Evolutionary conservation across 2,888 invertebrate genomes (phyloP).

Genomic region (Fragum sueziense): DNA sequence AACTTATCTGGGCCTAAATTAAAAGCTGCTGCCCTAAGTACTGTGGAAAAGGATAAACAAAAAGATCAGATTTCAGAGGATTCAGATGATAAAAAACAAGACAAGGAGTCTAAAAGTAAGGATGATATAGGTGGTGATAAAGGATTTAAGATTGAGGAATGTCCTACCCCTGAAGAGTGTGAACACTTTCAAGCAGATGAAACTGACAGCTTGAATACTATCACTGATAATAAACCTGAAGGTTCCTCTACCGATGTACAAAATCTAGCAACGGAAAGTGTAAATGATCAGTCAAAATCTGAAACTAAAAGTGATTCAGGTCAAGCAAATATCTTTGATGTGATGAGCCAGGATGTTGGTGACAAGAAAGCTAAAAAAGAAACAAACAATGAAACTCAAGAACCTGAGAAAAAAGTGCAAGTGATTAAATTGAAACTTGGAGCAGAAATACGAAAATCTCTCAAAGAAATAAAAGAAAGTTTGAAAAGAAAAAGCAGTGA

Average conservation of each 20-base stretch:
- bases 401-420: conserved; percentile 19
- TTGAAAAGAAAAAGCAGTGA: conserved; percentile 8
- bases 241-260: neutral
- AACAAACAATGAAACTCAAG: neutral
- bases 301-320: neutral
- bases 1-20: conserved; percentile 40
- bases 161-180: neutral
- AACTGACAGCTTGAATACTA: neutral
- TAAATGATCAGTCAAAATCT: neutral
- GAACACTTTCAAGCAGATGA: conserved; percentile 12
- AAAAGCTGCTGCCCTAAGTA: conserved; percentile 23
- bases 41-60: conserved; percentile 8
- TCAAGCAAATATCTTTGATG: conserved; percentile 19
- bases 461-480: conserved; percentile 13
- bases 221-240: neutral
- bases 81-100: neutral
- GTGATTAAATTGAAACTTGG: conserved; percentile 24
- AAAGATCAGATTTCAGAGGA: neutral
- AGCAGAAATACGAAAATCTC: conserved; percentile 7
- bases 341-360: neutral
- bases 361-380: conserved; percentile 8
- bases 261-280: neutral
- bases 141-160: neutral
- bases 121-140: neutral
- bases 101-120: neutral